Evolutionary conservation across 1,140 invertebrate species (phyloP), one percentile per base, ranked within the genome.

Genomic region (Solenopsis invicta): DNA sequence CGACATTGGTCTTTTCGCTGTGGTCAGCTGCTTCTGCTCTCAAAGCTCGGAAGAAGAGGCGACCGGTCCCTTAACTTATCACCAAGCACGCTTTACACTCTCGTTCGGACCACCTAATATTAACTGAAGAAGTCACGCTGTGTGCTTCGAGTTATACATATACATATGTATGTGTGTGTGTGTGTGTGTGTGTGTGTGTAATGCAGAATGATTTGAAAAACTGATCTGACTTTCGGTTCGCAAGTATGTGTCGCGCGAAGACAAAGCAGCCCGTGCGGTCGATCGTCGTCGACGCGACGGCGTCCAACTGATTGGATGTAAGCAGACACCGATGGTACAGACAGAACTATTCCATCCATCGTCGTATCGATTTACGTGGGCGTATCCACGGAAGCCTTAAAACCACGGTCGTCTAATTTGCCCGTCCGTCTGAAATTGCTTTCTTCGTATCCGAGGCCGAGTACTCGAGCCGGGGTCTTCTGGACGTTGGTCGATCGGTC

Each of bases 401-500:
- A 92, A 91, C 81, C 85, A 56, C 87, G 71, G 16, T 24, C 61
- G 81, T 91, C 87, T 91, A 92, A 92, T 91, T 92, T 86, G 80
- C 71, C 90, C 87, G 91, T 91, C 90, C 82, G 69, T 88, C 89
- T 76, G 90, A 91, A 91, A 91, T 91, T 91, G 88, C 90, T 86
- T 91, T 89, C 90, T 91, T 91, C 90, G 89, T 77, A 71, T 85
- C 78, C 72, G 74, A 75, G 61, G 56, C 56, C 61, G 72, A 80
- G 80, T 56, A 37, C 78, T 87, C 78, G 75, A 61, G 45, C 61
- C 66, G 87, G 45, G 85, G 90, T 89, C 90, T 90, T 91, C 90
- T 91, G 90, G 89, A 87, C 87, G 87, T 66, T 91, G 89, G 90
- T 91, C 91, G 91, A 90, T 90, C 90, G 89, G 86, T 91, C 91